These are phyloP conservation scores for Hapalemur alaotrensis DNA, from an alignment of 2,797 vertebrate genomes.

Conservation along the genomic window DNA sequence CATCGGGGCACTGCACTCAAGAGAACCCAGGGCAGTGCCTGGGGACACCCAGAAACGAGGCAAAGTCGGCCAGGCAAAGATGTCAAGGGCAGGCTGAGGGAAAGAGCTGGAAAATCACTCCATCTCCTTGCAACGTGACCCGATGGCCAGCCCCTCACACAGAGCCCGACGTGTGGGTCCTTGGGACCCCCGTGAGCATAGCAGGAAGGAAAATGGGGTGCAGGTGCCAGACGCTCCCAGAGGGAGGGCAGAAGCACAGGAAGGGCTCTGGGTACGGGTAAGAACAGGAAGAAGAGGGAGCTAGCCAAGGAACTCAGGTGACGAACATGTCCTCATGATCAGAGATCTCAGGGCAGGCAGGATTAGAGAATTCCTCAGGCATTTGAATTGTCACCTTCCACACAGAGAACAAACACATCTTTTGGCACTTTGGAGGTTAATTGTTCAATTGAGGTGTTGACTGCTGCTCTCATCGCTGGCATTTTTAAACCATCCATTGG, in stretches of 20 bases:
- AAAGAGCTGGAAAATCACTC: not conserved
- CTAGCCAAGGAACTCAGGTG: not conserved
- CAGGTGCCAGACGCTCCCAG: fast-evolving
- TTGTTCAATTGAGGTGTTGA: too few relatives aligned
- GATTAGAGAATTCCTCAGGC: not conserved
- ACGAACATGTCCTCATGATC: not conserved
- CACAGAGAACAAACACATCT: not conserved
- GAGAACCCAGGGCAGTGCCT: not conserved
- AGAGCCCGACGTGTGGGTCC: not conserved
- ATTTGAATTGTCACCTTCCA: not conserved
- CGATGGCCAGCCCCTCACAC: not conserved
- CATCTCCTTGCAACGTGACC: fast-evolving
- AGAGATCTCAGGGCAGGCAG: not conserved
- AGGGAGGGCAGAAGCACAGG: not conserved
- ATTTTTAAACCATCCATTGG: too few relatives aligned
- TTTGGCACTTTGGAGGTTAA: not conserved
- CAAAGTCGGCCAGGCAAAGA: not conserved
- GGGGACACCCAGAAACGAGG: not conserved
- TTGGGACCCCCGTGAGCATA: not conserved
- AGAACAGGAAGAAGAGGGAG: not conserved
- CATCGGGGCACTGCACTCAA: too few relatives aligned
- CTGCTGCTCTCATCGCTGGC: not conserved
- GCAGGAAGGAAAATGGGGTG: not conserved
- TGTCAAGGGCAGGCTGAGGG: not conserved
- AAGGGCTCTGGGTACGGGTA: not conserved